Evolutionary conservation across 2,888 invertebrate species (phyloP), one percentile per base, ranked within the genome.

Genomic region (Rhamphomyia laevipes): DNA sequence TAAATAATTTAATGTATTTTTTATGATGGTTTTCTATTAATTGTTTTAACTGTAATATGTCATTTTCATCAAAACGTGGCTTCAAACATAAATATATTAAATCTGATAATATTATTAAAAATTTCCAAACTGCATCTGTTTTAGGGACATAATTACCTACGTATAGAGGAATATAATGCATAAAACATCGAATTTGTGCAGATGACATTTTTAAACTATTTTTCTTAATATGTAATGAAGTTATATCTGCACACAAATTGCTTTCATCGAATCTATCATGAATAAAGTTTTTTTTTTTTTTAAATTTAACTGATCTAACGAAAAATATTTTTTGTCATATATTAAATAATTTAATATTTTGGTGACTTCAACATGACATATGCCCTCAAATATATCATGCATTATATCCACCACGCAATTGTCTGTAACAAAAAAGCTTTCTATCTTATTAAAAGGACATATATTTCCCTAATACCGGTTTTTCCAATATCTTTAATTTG

Each of bases 331-430:
- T 9, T 37, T 27, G 27, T 27, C 16, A 30, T 17, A 17, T 15
- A 46, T 46, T 27, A 46, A 46, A 40, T 30, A 17, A 13, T 27
- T 4, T 30, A 46, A 40, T 18, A 46, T 46, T 30, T 40, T 30
- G 2, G 38, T 27, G 18, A 46, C 12, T 9, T 46, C 38, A 15
- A 21, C 10, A n/a, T 46, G 37, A 12, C 46, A 40, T 40, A 40
- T 11, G 13, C 46, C 46, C 17, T 46, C 46, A 31, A 16, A 46
- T 3, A 46, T 16, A 13, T 46, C 45, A 46, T 46, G 38, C 46
- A 41, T 46, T 3, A 40, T 40, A 18, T 40, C 46, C 5, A 46
- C 37, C 6, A 27, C 23, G 17, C 23, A 27, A 31, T 40, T 46
- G 10, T 40, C 38, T 18, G 17, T 40, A 2, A 40, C 18, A 11